A percentile compares a stretch with the other conserved stretches of the same genome.
These are phyloP conservation scores for Pterocles burchelli DNA, from an alignment of 2,113 vertebrate species.

Conservation along the genomic window DNA sequence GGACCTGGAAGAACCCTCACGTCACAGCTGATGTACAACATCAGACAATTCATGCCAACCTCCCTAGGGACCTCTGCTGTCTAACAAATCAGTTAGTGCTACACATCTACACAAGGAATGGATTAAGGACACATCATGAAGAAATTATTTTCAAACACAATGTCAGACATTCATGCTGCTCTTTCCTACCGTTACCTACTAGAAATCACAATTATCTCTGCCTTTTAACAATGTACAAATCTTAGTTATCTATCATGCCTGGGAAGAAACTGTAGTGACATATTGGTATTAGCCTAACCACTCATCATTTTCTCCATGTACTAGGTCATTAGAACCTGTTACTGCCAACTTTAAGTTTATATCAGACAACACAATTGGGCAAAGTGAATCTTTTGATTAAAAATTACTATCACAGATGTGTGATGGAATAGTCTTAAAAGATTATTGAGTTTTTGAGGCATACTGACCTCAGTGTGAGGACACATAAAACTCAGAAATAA, in stretches of 20 bases:
- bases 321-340: background rate
- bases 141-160: background rate
- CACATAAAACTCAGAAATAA: conserved; percentile 5
- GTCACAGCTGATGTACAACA: background rate
- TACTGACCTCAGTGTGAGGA: background rate
- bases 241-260: background rate
- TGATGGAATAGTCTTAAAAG: background rate
- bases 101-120: conserved; percentile 11
- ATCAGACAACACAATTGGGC: rapidly evolving
- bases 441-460: background rate
- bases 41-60: background rate
- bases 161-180: conserved; percentile 27
- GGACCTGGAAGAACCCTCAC: background rate
- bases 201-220: background rate
- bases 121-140: background rate
- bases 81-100: background rate
- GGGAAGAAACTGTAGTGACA: background rate
- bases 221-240: background rate
- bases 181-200: background rate
- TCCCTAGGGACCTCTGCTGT: background rate
- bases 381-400: background rate
- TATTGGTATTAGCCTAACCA: background rate
- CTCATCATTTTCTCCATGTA: background rate
- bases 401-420: background rate
- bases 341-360: background rate